Conservation (phyloP, 1,140 invertebrate species). For the Vanessa atalanta region DNA sequence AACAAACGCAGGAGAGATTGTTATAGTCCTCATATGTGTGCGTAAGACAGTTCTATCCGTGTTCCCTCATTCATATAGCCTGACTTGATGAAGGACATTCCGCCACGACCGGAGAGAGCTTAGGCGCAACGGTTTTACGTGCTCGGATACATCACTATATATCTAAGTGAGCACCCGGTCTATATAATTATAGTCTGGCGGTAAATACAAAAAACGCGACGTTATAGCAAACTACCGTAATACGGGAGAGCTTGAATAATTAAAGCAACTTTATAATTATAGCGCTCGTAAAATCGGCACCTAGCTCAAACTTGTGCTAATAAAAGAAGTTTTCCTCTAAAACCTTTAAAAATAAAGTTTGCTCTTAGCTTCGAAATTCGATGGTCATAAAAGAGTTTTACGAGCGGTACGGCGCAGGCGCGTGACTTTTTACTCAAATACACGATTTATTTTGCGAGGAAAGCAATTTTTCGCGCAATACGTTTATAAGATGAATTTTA, state of each 20-base stretch:
- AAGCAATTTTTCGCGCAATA: conserved; percentile 28
- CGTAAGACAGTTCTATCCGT: no score
- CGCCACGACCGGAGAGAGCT: no score
- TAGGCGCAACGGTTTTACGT: no score
- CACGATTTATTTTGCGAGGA: conserved; percentile 61
- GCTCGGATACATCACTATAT: no score
- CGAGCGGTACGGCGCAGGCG: conserved; percentile 47
- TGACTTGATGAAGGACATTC: no score
- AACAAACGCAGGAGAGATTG: no score
- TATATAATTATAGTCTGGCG: no score
- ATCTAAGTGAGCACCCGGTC: no score
- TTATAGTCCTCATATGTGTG: no score
- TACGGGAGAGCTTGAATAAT: conserved; percentile 38
- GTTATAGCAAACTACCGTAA: conserved; percentile 5
- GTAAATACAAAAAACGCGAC: no score
- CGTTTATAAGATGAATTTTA: conserved; percentile 24
- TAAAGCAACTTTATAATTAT: conserved; percentile 74
- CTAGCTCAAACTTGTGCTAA: conserved; percentile 53
- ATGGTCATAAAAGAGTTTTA: conserved; percentile 61
- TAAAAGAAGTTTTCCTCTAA: conserved; percentile 71
- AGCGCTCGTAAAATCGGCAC: conserved; percentile 58
- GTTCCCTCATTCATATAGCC: no score
- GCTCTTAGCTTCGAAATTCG: conserved; percentile 57
- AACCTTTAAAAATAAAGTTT: conserved; percentile 60
- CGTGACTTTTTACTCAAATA: conserved; percentile 67